These are phyloP conservation scores for Aleiodes sp. DNA, from an alignment of 1,140 invertebrate species.

Conservation along the genomic window DNA sequence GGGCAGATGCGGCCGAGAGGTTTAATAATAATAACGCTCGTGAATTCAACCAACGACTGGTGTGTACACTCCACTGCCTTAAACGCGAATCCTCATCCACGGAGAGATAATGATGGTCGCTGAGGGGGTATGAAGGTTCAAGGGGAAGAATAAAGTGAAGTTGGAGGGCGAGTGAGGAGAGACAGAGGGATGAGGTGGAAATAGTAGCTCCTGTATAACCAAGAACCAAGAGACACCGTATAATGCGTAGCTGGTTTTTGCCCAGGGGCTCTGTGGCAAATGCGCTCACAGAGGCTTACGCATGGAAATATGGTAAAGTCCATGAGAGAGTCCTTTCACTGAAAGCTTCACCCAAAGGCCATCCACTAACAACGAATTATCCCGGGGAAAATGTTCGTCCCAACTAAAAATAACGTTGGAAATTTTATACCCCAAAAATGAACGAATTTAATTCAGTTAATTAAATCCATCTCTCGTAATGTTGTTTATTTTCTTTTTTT, in stretches of 20 bases:
- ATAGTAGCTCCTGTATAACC: background rate
- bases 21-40: conserved; percentile 48
- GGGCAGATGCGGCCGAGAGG: conserved; percentile 41
- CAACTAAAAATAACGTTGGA: background rate
- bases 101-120: conserved; percentile 49
- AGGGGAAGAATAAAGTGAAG: background rate
- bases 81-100: conserved; percentile 39
- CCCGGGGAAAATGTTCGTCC: background rate
- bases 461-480: too few relatives aligned
- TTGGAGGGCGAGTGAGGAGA: conserved; percentile 40
- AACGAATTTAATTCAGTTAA: too few relatives aligned
- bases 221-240: background rate
- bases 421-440: background rate
- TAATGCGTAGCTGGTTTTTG: background rate
- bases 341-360: background rate
- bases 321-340: background rate
- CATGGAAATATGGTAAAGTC: conserved; percentile 16
- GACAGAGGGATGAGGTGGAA: conserved; percentile 30
- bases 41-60: conserved; percentile 40
- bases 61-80: conserved; percentile 31
- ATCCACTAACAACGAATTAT: conserved; percentile 13
- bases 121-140: conserved; percentile 37
- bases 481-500: background rate
- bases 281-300: conserved; percentile 1
- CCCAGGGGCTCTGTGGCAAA: conserved; percentile 4